Base-by-base conservation (phyloP, 37 sponge, comb jelly and placozoan genomes). In the Cliona cf. orientalis region DNA sequence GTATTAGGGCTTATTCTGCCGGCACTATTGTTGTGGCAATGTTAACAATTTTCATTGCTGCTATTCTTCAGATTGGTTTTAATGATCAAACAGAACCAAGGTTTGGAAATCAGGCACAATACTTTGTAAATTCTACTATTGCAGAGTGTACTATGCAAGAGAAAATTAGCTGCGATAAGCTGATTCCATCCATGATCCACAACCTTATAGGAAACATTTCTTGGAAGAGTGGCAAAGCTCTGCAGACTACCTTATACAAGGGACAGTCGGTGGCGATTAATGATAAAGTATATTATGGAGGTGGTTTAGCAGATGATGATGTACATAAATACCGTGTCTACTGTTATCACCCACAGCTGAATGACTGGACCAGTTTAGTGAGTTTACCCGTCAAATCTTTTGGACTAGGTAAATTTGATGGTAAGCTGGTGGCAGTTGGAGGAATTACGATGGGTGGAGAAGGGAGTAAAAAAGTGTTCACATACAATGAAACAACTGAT, bases 381-480 rank as follows among this genome's bases (percentile, higher is more conserved):
- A 37, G 11, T 35, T 62, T 75, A n/a, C 76, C 76, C 33, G 38
- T 75, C 4, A 75, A 58, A 58, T 75, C 76, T 21, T 75, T 75
- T 58, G 76, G 76, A 11, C 38, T 75, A n/a, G 76, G 76, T 14
- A 58, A 58, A 33, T 75, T 75, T 33, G 25, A 58, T 58, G 62
- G 62, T 38, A 75, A 58, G 40, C 76, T 75, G 5, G 36, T 75
- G 33, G 76, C 76, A 5, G 9, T 75, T 32, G 76, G 76, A 34
- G 76, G 76, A 56, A 49, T 75, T 23, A 75, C 60, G 14, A 75
- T 11, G 34, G 38, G 58, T 7, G 58, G 58, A 25, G 62, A 75
- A 75, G 62, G 45, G 45, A 75, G 36, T 36, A 59, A 9, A 3
- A 58, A 75, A 12, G 60, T 75, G 55, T 75, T 58, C 38, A 75